Percentiles rank a stretch among this genome's conserved stretches.
These are phyloP conservation scores for Parauchenoglanis punctatus DNA, from an alignment of 2,797 vertebrate species.

Conservation along the genomic window DNA sequence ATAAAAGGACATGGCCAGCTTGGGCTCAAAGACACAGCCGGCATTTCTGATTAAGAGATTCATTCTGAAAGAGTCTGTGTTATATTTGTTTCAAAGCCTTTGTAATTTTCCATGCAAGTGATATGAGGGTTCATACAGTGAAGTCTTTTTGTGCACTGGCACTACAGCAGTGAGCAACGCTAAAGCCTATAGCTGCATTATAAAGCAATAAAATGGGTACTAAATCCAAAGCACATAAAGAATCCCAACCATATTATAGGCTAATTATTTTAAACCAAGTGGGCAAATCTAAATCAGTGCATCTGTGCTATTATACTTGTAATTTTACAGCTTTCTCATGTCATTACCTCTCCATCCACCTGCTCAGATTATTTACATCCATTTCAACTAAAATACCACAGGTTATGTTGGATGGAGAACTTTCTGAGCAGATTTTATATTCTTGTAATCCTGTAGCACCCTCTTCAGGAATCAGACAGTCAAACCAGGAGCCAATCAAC, in stretches of 20 bases:
- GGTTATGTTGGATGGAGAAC: not conserved
- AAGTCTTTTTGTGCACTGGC: not conserved
- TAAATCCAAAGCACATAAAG: slow-evolving; percentile 7
- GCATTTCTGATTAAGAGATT: slow-evolving; percentile 6
- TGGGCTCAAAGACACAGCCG: not conserved
- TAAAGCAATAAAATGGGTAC: slow-evolving; percentile 12
- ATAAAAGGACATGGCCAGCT: slow-evolving; percentile 15
- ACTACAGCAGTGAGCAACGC: not conserved
- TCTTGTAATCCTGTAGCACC: slow-evolving; percentile 25
- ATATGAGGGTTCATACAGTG: not conserved
- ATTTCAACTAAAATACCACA: slow-evolving; percentile 6
- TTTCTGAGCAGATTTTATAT: not conserved
- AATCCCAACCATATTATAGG: slow-evolving; percentile 18
- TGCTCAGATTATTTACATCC: slow-evolving; percentile 10
- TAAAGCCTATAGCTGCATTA: not conserved
- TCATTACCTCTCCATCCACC: slow-evolving; percentile 20
- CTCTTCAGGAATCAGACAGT: slow-evolving; percentile 20
- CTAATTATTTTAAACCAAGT: slow-evolving; percentile 26
- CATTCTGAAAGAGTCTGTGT: not conserved
- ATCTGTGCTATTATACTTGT: not conserved
- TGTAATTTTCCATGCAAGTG: slow-evolving; percentile 15
- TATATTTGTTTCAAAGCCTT: slow-evolving; percentile 12
- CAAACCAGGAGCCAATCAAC: not conserved
- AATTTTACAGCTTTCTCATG: not conserved
- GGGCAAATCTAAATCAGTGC: slow-evolving; percentile 2